Conservation (phyloP, 2,888 invertebrate species). For the Dioctria rufipes region DNA sequence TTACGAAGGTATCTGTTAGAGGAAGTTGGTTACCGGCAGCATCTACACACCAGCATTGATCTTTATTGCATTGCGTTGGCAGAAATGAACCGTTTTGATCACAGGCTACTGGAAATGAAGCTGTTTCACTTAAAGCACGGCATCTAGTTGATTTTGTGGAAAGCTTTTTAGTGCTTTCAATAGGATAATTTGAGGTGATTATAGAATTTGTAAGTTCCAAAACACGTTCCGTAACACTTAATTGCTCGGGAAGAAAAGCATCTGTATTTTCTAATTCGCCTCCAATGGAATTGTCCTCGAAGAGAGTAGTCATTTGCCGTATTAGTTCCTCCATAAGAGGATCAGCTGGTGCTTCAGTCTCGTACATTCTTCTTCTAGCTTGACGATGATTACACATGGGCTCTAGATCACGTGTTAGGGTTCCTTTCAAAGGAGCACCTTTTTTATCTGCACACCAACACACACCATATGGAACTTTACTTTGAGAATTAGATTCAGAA, state of each 20-base stretch:
- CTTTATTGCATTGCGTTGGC: constrained; percentile 82
- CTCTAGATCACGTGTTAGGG: constrained; percentile 81
- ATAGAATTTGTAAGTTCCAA: constrained; percentile 67
- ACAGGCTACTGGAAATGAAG: constrained; percentile 75
- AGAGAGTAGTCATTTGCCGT: constrained; percentile 76
- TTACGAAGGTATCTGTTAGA: constrained; percentile 75
- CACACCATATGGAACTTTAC: constrained; percentile 75
- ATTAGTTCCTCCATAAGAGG: constrained; percentile 81
- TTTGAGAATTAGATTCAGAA: constrained; percentile 54
- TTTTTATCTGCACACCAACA: constrained; percentile 91
- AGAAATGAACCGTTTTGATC: constrained; percentile 80
- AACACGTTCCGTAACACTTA: constrained; percentile 68
- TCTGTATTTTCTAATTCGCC: constrained; percentile 58
- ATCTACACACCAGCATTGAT: constrained; percentile 88
- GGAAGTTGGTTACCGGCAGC: constrained; percentile 83
- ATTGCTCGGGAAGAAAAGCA: constrained; percentile 64
- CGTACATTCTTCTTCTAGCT: constrained; percentile 75
- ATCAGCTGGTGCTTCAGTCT: constrained; percentile 71
- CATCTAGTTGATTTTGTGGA: constrained; percentile 70
- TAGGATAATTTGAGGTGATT: constrained; percentile 66
- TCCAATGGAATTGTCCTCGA: constrained; percentile 64
- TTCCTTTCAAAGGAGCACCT: constrained; percentile 86
- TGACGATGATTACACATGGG: constrained; percentile 87
- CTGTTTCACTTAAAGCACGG: constrained; percentile 70
- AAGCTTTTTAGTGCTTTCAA: constrained; percentile 64